A percentile compares a stretch with the other conserved stretches of the same genome.
Evolutionary conservation across 2,113 vertebrate genomes (phyloP).

Genomic region (Oxyura jamaicensis): DNA sequence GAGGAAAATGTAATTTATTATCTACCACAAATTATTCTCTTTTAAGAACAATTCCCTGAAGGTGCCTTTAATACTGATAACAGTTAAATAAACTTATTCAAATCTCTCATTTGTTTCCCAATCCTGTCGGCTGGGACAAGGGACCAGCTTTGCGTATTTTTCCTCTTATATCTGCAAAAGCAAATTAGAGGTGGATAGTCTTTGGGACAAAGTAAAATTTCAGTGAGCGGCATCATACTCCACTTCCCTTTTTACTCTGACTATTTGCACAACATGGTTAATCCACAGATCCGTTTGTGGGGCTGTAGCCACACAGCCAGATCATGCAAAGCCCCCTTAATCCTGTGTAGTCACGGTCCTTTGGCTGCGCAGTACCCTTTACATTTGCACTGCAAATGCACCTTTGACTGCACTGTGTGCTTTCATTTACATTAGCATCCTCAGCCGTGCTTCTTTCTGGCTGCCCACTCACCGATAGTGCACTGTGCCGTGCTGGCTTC

Average conservation of each 20-base stretch:
- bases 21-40: not conserved
- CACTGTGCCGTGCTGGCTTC: not conserved
- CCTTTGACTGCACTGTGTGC: accelerated
- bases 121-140: not conserved
- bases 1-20: conserved; percentile 19
- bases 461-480: accelerated
- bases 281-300: not conserved
- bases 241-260: not conserved
- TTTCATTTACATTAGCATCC: not conserved
- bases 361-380: not conserved
- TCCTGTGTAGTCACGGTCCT: not conserved
- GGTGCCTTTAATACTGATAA: conserved; percentile 11
- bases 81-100: conserved; percentile 36
- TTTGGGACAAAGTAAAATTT: not conserved
- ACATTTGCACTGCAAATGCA: not conserved
- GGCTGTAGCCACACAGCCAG: not conserved
- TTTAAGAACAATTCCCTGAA: not conserved
- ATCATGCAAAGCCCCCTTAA: not conserved
- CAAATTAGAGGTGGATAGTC: not conserved
- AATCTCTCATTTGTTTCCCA: conserved; percentile 11
- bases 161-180: not conserved
- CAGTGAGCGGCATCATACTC: accelerated
- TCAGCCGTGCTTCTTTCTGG: not conserved
- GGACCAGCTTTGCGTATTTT: conserved; percentile 13
- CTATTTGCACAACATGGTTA: not conserved